These are phyloP conservation scores for Chloromyia formosa DNA, from an alignment of 2,888 invertebrate genomes.

Conservation along the genomic window DNA sequence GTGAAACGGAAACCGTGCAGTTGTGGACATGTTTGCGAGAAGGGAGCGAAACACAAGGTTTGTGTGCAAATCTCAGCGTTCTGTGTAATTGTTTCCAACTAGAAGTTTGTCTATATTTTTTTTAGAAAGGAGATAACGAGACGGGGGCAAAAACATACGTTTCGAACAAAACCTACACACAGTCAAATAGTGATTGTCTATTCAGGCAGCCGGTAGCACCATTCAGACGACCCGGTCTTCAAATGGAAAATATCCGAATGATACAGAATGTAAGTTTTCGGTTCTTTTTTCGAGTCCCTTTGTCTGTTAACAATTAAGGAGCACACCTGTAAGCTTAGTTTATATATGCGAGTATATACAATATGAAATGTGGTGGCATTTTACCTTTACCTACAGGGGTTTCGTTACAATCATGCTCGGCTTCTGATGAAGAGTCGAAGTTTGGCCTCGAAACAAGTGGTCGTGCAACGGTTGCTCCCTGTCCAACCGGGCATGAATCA, in stretches of 20 bases:
- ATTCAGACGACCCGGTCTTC: slow-evolving; percentile 56
- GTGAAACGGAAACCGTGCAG: slow-evolving; percentile 59
- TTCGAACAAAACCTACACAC: slow-evolving; percentile 55
- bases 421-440: slow-evolving; percentile 44
- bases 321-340: too few species aligned
- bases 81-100: too few species aligned
- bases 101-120: slow-evolving; percentile 29
- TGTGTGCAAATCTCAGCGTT: slow-evolving; percentile 43
- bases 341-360: too few species aligned
- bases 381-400: slow-evolving; percentile 52
- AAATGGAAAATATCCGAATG: slow-evolving; percentile 55
- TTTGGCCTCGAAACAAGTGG: slow-evolving; percentile 66
- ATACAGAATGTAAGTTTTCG: slow-evolving; percentile 20
- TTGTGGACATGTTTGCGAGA: slow-evolving; percentile 62
- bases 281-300: too few species aligned
- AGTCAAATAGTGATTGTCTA: slow-evolving; percentile 47
- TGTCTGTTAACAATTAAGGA: too few species aligned
- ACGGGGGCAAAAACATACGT: slow-evolving; percentile 55
- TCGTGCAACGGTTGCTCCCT: slow-evolving; percentile 79
- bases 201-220: slow-evolving; percentile 59
- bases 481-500: slow-evolving; percentile 66
- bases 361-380: too few species aligned
- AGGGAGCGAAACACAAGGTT: slow-evolving; percentile 55
- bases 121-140: slow-evolving; percentile 53
- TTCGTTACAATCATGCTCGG: slow-evolving; percentile 54